A percentile compares a stretch with the other conserved stretches of the same genome.
These are phyloP conservation scores for Bilobella aurantiaca DNA, from an alignment of 1,140 invertebrate species.

Conservation along the genomic window DNA sequence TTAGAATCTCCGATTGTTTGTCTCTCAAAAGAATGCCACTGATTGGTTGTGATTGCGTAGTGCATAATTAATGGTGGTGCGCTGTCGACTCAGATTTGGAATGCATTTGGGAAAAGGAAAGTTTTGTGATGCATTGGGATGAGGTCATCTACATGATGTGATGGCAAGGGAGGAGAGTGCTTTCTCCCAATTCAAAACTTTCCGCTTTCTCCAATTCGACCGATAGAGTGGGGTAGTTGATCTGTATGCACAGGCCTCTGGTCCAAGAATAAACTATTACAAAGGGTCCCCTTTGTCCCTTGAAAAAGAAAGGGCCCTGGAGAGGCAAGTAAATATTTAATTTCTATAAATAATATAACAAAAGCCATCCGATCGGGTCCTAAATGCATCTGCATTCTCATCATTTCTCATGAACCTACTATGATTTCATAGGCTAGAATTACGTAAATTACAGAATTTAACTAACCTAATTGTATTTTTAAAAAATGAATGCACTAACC, in stretches of 20 bases:
- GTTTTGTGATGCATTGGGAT: background rate
- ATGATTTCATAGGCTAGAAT: no score
- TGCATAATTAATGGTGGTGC: background rate
- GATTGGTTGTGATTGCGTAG: background rate
- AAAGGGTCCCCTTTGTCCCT: background rate
- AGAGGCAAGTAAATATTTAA: slow-evolving; percentile 6
- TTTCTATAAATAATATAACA: slow-evolving; percentile 5
- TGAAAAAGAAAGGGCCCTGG: background rate
- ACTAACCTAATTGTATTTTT: no score
- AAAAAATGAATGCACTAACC: no score
- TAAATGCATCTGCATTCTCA: background rate
- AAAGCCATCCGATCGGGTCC: background rate
- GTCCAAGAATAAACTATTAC: background rate
- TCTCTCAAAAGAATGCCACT: no score
- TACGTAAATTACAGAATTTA: no score
- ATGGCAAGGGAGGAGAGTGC: background rate
- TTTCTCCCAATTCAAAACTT: background rate
- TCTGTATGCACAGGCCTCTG: background rate
- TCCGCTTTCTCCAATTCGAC: background rate
- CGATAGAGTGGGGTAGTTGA: background rate
- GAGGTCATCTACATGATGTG: slow-evolving; percentile 1
- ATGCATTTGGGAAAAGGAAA: background rate
- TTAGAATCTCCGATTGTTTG: no score
- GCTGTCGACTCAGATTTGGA: background rate
- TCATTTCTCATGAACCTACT: background rate